Evolutionary conservation across 2,113 vertebrate genomes (phyloP).

Genomic region (Nicator chloris): DNA sequence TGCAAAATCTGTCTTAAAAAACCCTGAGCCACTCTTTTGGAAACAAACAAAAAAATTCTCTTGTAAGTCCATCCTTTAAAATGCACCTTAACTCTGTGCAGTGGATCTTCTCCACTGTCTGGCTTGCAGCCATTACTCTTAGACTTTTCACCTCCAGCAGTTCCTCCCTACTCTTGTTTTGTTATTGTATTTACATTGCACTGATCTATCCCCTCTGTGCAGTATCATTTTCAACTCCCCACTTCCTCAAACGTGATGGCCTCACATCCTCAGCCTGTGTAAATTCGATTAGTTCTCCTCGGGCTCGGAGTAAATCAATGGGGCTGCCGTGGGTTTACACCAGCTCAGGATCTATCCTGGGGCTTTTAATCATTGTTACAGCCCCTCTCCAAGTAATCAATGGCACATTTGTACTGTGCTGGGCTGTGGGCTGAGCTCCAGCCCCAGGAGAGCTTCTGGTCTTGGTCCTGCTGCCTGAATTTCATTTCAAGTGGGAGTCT

Average conservation of each 20-base stretch:
- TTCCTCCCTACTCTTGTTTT: not conserved
- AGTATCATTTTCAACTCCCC: not conserved
- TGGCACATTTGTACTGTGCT: not conserved
- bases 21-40: fast-evolving
- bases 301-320: constrained; percentile 19
- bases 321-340: not conserved
- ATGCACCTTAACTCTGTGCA: not conserved
- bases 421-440: not conserved
- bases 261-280: not conserved
- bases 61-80: not conserved
- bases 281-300: constrained; percentile 13
- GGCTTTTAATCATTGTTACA: constrained; percentile 24
- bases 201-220: not conserved
- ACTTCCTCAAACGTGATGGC: not conserved
- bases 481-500: not conserved
- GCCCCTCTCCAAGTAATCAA: constrained; percentile 4
- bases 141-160: not conserved
- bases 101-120: not conserved
- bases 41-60: not conserved
- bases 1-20: not conserved
- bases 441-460: not conserved
- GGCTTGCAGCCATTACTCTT: not conserved
- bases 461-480: not conserved
- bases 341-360: constrained; percentile 11
- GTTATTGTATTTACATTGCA: not conserved